A percentile compares a stretch with the other conserved stretches of the same genome.
Conservation (phyloP, 2,888 invertebrate species). For the Platynereis dumerilii region DNA sequence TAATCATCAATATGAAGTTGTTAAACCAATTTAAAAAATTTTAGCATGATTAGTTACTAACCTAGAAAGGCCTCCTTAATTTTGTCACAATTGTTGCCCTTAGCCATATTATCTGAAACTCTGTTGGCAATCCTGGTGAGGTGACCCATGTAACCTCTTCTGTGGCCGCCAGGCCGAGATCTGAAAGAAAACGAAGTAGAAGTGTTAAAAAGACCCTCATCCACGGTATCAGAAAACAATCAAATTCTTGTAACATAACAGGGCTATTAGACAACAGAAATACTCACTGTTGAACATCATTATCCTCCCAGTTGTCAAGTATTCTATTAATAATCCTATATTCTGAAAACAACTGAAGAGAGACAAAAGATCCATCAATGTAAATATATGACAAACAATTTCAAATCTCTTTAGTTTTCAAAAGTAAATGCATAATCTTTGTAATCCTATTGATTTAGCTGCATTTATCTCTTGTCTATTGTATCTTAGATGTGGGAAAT, state of each 20-base stretch:
- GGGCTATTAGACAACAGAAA: not conserved
- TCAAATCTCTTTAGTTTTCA: no score
- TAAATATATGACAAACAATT: no score
- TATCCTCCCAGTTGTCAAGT: slow-evolving; percentile 81
- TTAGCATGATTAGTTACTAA: no score
- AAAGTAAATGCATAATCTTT: no score
- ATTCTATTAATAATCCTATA: slow-evolving; percentile 81
- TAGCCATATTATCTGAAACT: slow-evolving; percentile 63
- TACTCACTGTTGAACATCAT: slow-evolving; percentile 79
- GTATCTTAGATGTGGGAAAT: no score
- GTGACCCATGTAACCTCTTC: slow-evolving; percentile 73
- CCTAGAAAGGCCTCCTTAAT: slow-evolving; percentile 61
- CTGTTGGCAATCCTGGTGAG: slow-evolving; percentile 68
- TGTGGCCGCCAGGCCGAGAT: slow-evolving; percentile 48
- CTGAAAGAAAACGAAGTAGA: slow-evolving; percentile 21
- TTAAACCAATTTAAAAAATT: no score
- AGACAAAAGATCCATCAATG: not conserved
- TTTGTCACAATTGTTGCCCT: slow-evolving; percentile 60
- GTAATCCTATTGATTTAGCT: no score
- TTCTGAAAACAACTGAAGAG: slow-evolving; percentile 76
- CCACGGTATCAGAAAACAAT: no score
- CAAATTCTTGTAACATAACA: no score
- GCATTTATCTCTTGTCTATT: no score
- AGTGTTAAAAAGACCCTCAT: not conserved
- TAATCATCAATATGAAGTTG: no score